Conservation (phyloP, 1,140 invertebrate species). For the Teleogryllus occipitalis region DNA sequence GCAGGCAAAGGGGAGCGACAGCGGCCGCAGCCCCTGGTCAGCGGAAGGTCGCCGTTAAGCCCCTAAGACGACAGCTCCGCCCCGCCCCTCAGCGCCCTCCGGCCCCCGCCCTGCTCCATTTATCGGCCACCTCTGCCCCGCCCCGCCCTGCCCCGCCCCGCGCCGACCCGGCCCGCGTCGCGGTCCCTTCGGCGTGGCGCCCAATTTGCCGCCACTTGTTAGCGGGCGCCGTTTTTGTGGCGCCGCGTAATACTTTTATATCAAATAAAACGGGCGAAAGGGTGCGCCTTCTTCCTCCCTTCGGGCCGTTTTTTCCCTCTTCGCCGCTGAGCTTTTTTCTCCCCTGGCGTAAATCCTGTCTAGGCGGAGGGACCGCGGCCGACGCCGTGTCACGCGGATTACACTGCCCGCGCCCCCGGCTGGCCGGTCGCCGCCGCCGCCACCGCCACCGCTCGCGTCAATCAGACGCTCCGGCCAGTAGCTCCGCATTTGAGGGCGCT, state of each 20-base stretch:
- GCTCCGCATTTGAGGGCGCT: too few species aligned
- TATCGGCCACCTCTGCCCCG: background rate
- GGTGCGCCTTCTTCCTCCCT: background rate
- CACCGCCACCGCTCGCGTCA: background rate
- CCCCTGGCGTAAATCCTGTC: background rate
- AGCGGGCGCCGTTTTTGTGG: background rate
- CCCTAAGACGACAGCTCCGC: background rate
- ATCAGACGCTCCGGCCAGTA: too few species aligned
- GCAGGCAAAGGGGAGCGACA: too few species aligned
- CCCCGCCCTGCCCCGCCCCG: too few species aligned
- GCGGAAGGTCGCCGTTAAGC: background rate
- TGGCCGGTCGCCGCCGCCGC: background rate
- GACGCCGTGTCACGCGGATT: background rate
- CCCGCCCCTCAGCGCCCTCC: background rate
- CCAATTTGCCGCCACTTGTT: conserved; percentile 3
- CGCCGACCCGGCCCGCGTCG: background rate
- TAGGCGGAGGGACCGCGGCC: background rate
- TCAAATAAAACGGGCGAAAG: background rate
- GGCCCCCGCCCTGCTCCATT: background rate
- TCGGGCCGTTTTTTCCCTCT: background rate
- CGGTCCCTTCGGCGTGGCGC: too few species aligned
- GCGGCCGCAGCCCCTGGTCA: background rate
- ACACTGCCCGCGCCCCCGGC: background rate
- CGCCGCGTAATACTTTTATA: background rate
- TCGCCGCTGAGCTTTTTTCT: background rate